phyloP scores from a whole-genome alignment of 2,113 vertebrate species.

The Clupea harengus region DNA sequence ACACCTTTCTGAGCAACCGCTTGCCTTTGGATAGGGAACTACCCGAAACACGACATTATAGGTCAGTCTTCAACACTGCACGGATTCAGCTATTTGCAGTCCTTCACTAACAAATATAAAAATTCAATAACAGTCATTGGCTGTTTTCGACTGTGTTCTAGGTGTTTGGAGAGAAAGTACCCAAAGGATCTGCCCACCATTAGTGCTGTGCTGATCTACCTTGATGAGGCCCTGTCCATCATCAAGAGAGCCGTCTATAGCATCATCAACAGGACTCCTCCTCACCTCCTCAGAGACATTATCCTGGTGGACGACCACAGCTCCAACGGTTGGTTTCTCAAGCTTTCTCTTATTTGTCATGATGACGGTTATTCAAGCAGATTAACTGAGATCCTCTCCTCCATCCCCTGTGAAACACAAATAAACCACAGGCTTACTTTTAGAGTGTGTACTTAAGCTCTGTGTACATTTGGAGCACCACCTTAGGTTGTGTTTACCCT shows the following conservation, averaged over 20 bases:
- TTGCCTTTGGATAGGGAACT: slow-evolving; percentile 67
- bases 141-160: slow-evolving; percentile 45
- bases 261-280: slow-evolving; percentile 70
- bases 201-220: slow-evolving; percentile 75
- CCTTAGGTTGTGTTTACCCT: no score
- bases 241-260: slow-evolving; percentile 73
- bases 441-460: no score
- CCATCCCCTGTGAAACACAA: no score
- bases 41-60: slow-evolving; percentile 62
- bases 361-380: no score
- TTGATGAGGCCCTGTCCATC: slow-evolving; percentile 76
- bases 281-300: slow-evolving; percentile 73
- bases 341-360: not conserved
- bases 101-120: not conserved
- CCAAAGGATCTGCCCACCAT: slow-evolving; percentile 69
- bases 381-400: no score
- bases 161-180: slow-evolving; percentile 70
- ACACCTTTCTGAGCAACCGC: slow-evolving; percentile 68
- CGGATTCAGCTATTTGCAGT: not conserved
- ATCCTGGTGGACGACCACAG: slow-evolving; percentile 80
- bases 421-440: no score
- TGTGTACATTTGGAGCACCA: no score
- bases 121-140: not conserved
- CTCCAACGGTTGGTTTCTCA: slow-evolving; percentile 59
- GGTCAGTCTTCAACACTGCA: slow-evolving; percentile 42